Conservation (phyloP, 2,888 invertebrate genomes). For the Diploptera punctata region DNA sequence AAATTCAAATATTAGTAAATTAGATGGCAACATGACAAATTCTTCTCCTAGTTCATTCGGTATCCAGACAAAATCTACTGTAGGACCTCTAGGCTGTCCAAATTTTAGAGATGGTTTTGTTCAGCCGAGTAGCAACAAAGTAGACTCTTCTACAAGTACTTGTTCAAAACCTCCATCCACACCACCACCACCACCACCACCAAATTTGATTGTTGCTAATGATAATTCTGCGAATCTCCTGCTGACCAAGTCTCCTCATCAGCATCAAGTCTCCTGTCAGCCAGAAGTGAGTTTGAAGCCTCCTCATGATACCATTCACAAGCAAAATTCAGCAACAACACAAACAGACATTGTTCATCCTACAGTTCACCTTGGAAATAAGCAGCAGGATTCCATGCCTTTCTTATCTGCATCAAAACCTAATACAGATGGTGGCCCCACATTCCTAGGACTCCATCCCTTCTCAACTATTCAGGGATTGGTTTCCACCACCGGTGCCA, state of each 20-base stretch:
- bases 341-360: slow-evolving; percentile 29
- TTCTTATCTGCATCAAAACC: not conserved
- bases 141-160: slow-evolving; percentile 11
- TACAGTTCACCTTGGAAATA: not conserved
- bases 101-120: slow-evolving; percentile 11
- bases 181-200: not conserved
- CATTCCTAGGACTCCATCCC: slow-evolving; percentile 36
- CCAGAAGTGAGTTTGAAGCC: not conserved
- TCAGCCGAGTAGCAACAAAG: slow-evolving; percentile 3
- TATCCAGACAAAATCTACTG: not conserved
- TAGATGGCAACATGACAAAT: not conserved
- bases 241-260: not conserved
- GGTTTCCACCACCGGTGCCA: slow-evolving; percentile 34
- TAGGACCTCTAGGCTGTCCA: not conserved
- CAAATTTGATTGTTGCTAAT: not conserved
- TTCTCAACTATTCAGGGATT: slow-evolving; percentile 37
- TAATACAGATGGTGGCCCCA: not conserved
- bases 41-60: not conserved
- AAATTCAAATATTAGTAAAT: not conserved
- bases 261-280: not conserved
- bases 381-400: not conserved
- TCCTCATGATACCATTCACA: not conserved
- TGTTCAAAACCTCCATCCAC: not conserved
- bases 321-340: slow-evolving; percentile 33
- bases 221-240: not conserved